Evolutionary conservation across 2,888 invertebrate genomes (phyloP).

Genomic region (Drosophila histrio): DNA sequence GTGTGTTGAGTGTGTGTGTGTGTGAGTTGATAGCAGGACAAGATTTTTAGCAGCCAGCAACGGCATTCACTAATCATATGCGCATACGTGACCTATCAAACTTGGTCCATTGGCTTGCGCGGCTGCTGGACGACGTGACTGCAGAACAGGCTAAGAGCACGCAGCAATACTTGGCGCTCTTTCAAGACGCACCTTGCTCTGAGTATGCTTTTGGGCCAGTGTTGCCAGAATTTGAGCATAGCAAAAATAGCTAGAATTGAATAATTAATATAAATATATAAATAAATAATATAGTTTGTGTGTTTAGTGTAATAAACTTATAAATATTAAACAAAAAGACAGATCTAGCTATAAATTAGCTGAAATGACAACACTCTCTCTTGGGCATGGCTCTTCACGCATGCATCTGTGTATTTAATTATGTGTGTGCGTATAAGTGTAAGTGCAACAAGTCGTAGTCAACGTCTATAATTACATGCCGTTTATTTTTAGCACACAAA

Average conservation of each 20-base stretch:
- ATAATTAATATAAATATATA: no score
- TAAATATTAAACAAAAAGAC: no score
- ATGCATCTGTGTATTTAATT: not conserved
- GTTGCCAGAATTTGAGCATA: no score
- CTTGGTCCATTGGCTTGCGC: conserved; percentile 34
- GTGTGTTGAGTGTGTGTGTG: conserved; percentile 4
- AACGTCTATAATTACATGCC: conserved; percentile 56
- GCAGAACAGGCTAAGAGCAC: conserved; percentile 40
- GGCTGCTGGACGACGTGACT: conserved; percentile 64
- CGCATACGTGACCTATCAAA: conserved; percentile 72
- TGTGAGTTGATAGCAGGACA: conserved; percentile 61
- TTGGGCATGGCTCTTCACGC: conserved; percentile 36
- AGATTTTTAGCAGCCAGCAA: conserved; percentile 45
- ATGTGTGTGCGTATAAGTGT: conserved; percentile 24
- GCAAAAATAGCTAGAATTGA: no score
- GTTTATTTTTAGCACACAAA: conserved; percentile 67
- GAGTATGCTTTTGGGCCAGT: conserved; percentile 23
- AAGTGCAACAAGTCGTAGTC: conserved; percentile 70
- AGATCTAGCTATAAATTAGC: no score
- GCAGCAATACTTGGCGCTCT: conserved; percentile 35
- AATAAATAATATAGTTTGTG: no score
- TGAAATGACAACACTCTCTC: no score
- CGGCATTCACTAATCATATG: conserved; percentile 44
- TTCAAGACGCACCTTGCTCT: conserved; percentile 22
- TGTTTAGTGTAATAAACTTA: no score